Evolutionary conservation across 2,797 vertebrate species (phyloP), one percentile per base, ranked within the genome.

Genomic region (Discoglossus pictus): DNA sequence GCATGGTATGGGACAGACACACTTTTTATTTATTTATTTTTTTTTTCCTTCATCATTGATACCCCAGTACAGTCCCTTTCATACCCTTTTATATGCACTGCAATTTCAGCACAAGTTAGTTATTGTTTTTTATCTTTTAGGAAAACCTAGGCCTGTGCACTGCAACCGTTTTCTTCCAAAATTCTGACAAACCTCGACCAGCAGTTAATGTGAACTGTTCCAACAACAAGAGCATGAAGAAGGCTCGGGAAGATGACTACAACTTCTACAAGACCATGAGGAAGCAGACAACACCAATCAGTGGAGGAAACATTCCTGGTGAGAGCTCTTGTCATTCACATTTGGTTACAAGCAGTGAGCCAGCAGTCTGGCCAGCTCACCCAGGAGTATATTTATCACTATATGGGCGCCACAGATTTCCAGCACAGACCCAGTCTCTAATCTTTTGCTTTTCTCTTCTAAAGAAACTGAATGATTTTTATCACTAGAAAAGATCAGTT

Each of bases 251-350:
- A 1, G 73, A 85, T 9, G 83, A 89, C 50, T 68, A 65, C 1
- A 71, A 8, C 21, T 17, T 91, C 15, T 88, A 85, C 65, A 65
- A 63, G 48, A 68, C 72, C 11, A 43, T 90, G 5, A 81, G 69
- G 74, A 79, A 65, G 2, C 76, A 76, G 40, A 75, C 31, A 27
- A 73, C n/a, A 21, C 77, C 81, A 1, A 20, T 82, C 65, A 70
- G 2, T 1, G 70, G 7, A 2, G 59, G 9, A 36, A 46, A 71
- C 24, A 85, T 89, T 46, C 88, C 88, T 78, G 88, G 88, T 89
- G 81, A 64, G 61, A 17, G 4, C 3, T 39, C n/a, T 46, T 2
- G 39, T 40, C 16, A 4, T 40, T n/a, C n/a, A n/a, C n/a, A n/a
- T n/a, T n/a, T n/a, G n/a, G n/a, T n/a, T n/a, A n/a, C n/a, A n/a